Evolutionary conservation across 1,140 invertebrate species (phyloP), one percentile per base, ranked within the genome.

Genomic region (Caenorhabditis tropicalis): DNA sequence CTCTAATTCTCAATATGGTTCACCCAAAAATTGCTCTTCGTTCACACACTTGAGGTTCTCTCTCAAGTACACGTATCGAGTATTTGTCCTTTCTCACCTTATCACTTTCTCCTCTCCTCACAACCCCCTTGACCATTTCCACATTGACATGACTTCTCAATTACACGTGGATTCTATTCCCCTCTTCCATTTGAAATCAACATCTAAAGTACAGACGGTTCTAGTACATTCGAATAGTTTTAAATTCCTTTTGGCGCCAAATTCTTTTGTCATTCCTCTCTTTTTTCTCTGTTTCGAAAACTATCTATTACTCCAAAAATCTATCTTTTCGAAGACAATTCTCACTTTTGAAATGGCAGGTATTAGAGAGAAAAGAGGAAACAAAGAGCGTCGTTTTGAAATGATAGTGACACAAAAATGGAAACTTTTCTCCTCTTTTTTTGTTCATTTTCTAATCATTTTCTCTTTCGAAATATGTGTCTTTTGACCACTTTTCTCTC

Each of bases 351-450:
- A 58, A 58, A 5, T 58, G 53, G 27, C 53, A 58, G n/a, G 53
- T n/a, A 58, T 2, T 27, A 58, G 53, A 58, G 49, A 51, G 49
- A 51, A 51, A 27, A 27, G 53, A 58, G 48, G n/a, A 58, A 58
- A 31, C 27, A 74, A 43, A 74, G 65, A 74, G 15, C 48, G 53
- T 27, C 53, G 15, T 58, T 58, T 27, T 10, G n/a, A 74, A 74
- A 43, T 74, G 36, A 74, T 74, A 74, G 65, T 74, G 65, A 74
- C 65, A 43, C 48, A 58, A 12, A 58, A 58, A 27, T 58, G 53
- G 53, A n/a, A 58, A 58, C 53, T 27, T 58, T 58, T 58, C 53
- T n/a, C n/a, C n/a, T n/a, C n/a, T n/a, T n/a, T 27, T 29, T 27
- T 27, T 58, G 10, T 5, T 51, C n/a, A 51, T n/a, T 3, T 15